A percentile compares a stretch with the other conserved stretches of the same genome.
Evolutionary conservation across 2,113 vertebrate species (phyloP).

Genomic region (Hippocampus mohnikei): DNA sequence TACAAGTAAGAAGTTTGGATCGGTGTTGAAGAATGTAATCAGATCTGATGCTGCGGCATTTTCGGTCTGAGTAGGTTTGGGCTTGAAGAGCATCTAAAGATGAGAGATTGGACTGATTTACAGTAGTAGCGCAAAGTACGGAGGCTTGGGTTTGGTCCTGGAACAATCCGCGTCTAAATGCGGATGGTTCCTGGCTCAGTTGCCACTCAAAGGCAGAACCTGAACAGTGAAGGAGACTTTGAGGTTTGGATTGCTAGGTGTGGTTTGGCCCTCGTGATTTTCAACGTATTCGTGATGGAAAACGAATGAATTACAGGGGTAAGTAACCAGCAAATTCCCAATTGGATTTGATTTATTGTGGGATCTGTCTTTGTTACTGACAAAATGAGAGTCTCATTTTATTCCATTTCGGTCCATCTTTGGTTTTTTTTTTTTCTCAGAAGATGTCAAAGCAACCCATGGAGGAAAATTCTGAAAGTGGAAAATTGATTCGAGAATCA

Average conservation of each 20-base stretch:
- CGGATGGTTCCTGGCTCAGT: conserved; percentile 7
- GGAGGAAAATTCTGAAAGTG: conserved; percentile 8
- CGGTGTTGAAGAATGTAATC: conserved; percentile 28
- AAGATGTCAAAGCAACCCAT: conserved; percentile 12
- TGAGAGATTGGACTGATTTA: conserved; percentile 32
- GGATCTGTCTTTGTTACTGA: conserved; percentile 14
- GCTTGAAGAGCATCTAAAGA: conserved; percentile 24
- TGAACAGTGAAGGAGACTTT: conserved; percentile 1
- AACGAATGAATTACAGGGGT: conserved; percentile 9
- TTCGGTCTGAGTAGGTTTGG: conserved; percentile 24
- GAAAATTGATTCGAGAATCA: conserved; percentile 10
- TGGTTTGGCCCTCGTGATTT: conserved; percentile 22
- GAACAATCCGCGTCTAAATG: conserved; percentile 18
- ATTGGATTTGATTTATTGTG: conserved; percentile 28
- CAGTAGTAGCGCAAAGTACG: conserved; percentile 3
- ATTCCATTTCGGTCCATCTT: conserved; percentile 1
- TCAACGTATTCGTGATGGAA: conserved; percentile 13
- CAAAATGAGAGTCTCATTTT: conserved; percentile 1
- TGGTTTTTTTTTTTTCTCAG: neutral
- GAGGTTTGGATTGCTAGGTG: conserved; percentile 24
- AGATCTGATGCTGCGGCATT: conserved; percentile 27
- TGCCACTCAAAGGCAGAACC: conserved; percentile 16
- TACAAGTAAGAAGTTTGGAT: conserved; percentile 33
- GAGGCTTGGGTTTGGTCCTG: conserved; percentile 11
- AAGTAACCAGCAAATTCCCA: conserved; percentile 22